Evolutionary conservation across 2,113 vertebrate genomes (phyloP), one percentile per base, ranked within the genome.

Genomic region (Trematocara variabile): DNA sequence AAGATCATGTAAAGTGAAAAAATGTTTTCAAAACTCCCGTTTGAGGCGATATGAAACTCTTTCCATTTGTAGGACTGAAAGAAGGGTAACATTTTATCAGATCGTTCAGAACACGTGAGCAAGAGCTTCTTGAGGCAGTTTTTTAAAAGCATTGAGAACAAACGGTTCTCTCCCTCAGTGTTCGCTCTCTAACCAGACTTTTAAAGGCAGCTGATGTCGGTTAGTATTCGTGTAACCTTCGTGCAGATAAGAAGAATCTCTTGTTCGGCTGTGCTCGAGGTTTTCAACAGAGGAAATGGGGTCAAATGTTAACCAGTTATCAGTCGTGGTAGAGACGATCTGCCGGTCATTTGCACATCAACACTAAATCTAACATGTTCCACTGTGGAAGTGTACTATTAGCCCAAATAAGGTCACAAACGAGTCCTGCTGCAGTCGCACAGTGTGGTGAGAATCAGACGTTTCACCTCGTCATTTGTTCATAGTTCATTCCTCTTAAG

Each of bases 401-500:
- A 12, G 44, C 70, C 44, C 70, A 50, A 50, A 75, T 75, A 75
- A 75, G 16, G 73, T 81, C 13, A 30, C 77, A 54, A 53, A 52
- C n/a, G 25, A 75, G 7, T 65, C 58, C 16, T 14, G 41, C 37
- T 53, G 8, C 33, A 83, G 75, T 25, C 25, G 13, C n/a, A 20
- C 41, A 0, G 10, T 12, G 25, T 11, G 22, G 53, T 81, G 86
- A 80, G 55, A 37, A 41, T 53, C 53, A 7, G 41, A n/a, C 46
- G 30, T 75, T 3, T 75, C 70, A 50, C 77, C 70, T 18, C 34
- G 70, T 83, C 89, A 86, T 88, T 84, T 90, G 58, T 93, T 83
- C 83, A 88, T 85, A 86, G 58, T 88, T 95, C 95, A 94, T 96
- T 96, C 95, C 96, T 96, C 95, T 95, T 95, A 94, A 96, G 96